Base-by-base conservation (phyloP, 2,888 invertebrate species). In the Hypercompe scribonia region DNA sequence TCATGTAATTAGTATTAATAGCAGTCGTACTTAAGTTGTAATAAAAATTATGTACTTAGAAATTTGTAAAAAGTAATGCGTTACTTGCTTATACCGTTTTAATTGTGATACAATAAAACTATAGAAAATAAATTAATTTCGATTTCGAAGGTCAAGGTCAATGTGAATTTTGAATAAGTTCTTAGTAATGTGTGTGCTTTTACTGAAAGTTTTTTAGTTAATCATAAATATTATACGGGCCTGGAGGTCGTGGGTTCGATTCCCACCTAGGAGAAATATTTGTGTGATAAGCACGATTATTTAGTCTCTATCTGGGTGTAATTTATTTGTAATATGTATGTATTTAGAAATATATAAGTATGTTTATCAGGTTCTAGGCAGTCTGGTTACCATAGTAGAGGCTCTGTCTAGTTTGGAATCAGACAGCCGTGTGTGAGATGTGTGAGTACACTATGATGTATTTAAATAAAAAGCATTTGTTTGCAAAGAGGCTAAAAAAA, bases 141-240 rank as follows among this genome's bases (percentile, higher is more conserved):
- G 33, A 11, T 66, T 31, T 46, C 11, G 31, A 46, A 66, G 66
- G 46, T 66, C 33, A 66, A 66, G 46, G 66, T 46, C 31, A 66
- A 21, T 66, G 42, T 31, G 46, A 10, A 0, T 24, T 21, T 39
- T 36, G 24, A 13, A 7, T n/a, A 13, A 21, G 39, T 65, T 46
- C 5, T 50, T 50, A 50, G 33, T 13, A 24, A 54, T 3, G 11
- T 68, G 67, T 68, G 68, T 34, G 68, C 33, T 33, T n/a, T 68
- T 68, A 33, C 46, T 46, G 33, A 18, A 31, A 33, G 24, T 31
- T 46, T 42, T 66, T 10, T 67, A 33, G 46, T 50, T 58, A 28
- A 61, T n/a, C n/a, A n/a, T n/a, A n/a, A n/a, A n/a, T n/a, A n/a
- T n/a, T n/a, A n/a, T n/a, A n/a, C n/a, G n/a, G n/a, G n/a, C n/a